phyloP scores from a whole-genome alignment of 2,797 vertebrate species.

The Ptychadena robeensis region DNA sequence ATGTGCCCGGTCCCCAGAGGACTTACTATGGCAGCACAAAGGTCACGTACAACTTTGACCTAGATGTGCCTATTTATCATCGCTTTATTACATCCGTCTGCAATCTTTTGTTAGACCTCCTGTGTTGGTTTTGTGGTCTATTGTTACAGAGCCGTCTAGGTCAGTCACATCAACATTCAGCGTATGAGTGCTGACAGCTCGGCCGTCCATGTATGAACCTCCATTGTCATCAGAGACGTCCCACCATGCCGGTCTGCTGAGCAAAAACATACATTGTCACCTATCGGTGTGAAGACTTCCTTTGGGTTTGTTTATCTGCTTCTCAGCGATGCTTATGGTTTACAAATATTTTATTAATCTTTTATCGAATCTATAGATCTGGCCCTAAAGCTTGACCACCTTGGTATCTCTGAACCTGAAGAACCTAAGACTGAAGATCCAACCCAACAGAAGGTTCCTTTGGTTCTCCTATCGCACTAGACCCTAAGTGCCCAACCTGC shows the following conservation, averaged over 20 bases:
- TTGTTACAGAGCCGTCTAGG: background rate
- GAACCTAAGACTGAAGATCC: too few relatives aligned
- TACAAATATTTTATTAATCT: too few relatives aligned
- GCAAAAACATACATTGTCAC: background rate
- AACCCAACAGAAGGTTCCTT: too few relatives aligned
- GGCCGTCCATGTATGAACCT: background rate
- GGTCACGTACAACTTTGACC: background rate
- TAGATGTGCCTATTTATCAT: background rate
- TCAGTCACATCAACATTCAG: background rate
- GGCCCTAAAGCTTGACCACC: too few relatives aligned
- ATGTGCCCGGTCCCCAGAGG: too few relatives aligned
- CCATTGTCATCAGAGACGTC: background rate
- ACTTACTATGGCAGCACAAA: too few relatives aligned
- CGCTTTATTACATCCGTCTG: too few relatives aligned
- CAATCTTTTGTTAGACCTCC: background rate
- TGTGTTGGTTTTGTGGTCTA: background rate
- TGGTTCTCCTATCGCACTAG: too few relatives aligned
- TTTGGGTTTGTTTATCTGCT: too few relatives aligned
- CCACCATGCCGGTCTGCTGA: background rate
- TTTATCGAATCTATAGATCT: too few relatives aligned
- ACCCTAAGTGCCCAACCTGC: too few relatives aligned
- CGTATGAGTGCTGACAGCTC: constrained; percentile 9
- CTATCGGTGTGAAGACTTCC: background rate
- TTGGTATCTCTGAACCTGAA: too few relatives aligned
- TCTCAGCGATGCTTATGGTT: background rate